Conservation (phyloP, 2,113 vertebrate species). For the Oenanthe oenanthe region DNA sequence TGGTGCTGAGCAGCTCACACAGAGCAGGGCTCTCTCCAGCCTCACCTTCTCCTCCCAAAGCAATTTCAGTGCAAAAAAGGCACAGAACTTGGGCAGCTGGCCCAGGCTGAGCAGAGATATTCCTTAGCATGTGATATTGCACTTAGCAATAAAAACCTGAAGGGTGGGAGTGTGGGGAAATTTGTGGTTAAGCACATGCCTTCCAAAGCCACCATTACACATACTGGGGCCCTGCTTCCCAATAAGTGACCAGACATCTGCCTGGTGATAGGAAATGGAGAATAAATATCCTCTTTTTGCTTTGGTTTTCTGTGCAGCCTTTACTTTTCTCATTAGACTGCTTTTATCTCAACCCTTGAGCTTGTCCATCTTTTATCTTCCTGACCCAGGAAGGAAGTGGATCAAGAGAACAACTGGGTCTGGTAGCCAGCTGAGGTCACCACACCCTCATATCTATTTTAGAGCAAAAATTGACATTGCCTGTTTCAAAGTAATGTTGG, state of each 20-base stretch:
- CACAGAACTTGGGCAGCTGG: too few relatives aligned
- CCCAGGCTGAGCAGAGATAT: background rate
- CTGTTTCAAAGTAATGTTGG: background rate
- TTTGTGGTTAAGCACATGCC: background rate
- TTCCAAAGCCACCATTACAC: background rate
- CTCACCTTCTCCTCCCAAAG: background rate
- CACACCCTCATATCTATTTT: background rate
- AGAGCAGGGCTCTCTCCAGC: background rate
- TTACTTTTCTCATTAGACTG: background rate
- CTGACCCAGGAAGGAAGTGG: background rate
- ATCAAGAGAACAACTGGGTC: background rate
- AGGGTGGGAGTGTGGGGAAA: fast-evolving
- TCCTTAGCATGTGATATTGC: fast-evolving
- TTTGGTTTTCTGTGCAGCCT: background rate
- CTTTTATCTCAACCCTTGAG: background rate
- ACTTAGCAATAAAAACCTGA: background rate
- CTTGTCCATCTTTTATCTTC: background rate
- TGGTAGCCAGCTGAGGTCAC: background rate
- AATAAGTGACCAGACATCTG: background rate
- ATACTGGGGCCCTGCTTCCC: background rate
- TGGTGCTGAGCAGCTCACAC: background rate
- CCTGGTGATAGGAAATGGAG: background rate
- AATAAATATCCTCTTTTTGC: background rate
- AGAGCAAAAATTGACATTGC: background rate
- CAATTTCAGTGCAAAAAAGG: background rate